Base-by-base conservation (phyloP, 2,888 invertebrate species). In the Chouioia cunea region DNA sequence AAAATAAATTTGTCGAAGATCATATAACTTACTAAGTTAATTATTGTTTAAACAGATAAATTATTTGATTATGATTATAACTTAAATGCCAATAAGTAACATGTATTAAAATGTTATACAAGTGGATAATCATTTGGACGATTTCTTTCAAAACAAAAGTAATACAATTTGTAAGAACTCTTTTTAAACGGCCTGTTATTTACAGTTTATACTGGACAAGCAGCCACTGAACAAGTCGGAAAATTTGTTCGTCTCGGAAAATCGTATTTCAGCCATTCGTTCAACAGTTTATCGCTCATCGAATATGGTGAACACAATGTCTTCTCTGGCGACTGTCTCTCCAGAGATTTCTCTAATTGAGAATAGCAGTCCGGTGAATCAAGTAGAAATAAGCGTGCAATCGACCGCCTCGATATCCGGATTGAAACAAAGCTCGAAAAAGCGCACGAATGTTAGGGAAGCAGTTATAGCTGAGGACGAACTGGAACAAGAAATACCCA, bases 151-250 rank as follows among this genome's bases (percentile, higher is more conserved):
- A n/a, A n/a, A n/a, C n/a, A n/a, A n/a, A n/a, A n/a, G 27, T 27
- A 27, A 4, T 27, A 27, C 6, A 6, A 3, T 27, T 27, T 27
- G 3, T 27, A 27, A 27, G 4, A 3, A 6, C 59, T 57, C 22
- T 23, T 79, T 20, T 50, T n/a, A n/a, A 63, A 6, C 44, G 16
- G 15, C 3, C n/a, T 18, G 22, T 58, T 23, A 27, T 10, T 56
- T 46, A 14, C 15, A 88, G 83, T 91, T 91, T 80, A 81, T 89
- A 54, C 81, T 91, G 46, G 90, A 91, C 79, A 86, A 86, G 74
- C 77, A 85, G 36, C 83, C 86, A 0, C 82, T 91, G 20, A 86
- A 86, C 2, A 90, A 88, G 81, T 77, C 81, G 2, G 91, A 91
- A 77, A 88, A 87, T 74, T 81, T 85, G 8, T 73, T 88, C 0